Conservation (phyloP, 2,797 vertebrate genomes). For the Lerista edwardsae region DNA sequence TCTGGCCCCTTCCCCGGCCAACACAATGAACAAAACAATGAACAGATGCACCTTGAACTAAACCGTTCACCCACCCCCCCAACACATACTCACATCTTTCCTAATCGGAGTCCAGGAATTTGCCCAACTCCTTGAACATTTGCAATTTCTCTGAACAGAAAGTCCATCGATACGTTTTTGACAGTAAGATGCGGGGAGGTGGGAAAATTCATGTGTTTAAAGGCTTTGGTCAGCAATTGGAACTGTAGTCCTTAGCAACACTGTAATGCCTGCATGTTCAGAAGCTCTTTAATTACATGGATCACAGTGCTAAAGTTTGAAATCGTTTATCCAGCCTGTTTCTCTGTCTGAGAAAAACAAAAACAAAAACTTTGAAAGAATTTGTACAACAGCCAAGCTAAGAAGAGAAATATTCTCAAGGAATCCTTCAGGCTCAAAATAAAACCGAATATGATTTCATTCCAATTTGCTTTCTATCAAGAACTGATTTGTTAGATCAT, state of each 20-base stretch:
- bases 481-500: neutral
- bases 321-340: neutral
- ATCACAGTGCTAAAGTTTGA: neutral
- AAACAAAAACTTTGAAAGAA: neutral
- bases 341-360: neutral
- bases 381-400: neutral
- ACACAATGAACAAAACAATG: too few relatives aligned
- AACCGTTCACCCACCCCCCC: neutral
- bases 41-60: neutral
- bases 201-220: neutral
- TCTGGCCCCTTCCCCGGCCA: too few relatives aligned
- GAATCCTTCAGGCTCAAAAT: neutral
- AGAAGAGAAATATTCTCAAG: neutral
- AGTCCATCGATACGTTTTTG: neutral
- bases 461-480: neutral
- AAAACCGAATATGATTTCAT: neutral
- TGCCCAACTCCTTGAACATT: neutral
- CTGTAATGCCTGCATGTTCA: neutral
- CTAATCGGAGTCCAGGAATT: neutral
- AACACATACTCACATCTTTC: conserved; percentile 18
- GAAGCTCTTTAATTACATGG: neutral
- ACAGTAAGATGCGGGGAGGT: neutral
- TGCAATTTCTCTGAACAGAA: neutral
- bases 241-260: conserved; percentile 2
- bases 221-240: neutral